Evolutionary conservation across 2,888 invertebrate genomes (phyloP).

Genomic region (Heliconius ismenius): DNA sequence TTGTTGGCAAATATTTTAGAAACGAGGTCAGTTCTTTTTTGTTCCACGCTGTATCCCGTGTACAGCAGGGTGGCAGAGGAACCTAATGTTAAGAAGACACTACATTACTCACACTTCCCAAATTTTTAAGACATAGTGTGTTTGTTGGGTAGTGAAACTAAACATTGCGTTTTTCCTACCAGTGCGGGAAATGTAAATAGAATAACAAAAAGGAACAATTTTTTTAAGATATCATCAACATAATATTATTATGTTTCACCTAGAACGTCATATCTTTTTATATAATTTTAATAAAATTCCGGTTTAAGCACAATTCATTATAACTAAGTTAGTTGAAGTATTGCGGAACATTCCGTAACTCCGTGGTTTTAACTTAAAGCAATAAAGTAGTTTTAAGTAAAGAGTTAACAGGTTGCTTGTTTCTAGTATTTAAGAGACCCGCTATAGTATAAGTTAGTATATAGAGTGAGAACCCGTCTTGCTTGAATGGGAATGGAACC

Average conservation of each 20-base stretch:
- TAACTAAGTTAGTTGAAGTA: constrained; percentile 17
- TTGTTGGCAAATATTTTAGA: constrained; percentile 18
- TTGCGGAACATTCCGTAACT: constrained; percentile 10
- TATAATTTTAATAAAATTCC: constrained; percentile 1
- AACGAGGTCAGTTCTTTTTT: not conserved
- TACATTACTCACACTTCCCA: too few species aligned
- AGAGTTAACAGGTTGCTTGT: not conserved
- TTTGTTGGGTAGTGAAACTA: not conserved
- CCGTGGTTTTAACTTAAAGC: not conserved
- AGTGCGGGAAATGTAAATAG: not conserved
- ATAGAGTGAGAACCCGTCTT: not conserved
- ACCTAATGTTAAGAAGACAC: too few species aligned
- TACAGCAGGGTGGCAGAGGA: not conserved
- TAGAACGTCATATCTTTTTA: not conserved
- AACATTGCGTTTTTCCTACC: not conserved
- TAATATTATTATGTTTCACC: not conserved
- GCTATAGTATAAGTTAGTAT: not conserved
- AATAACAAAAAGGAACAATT: too few species aligned
- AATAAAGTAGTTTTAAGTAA: constrained; percentile 10
- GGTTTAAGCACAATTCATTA: constrained; percentile 2
- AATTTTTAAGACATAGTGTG: not conserved
- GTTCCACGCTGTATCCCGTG: not conserved
- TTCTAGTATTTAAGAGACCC: not conserved
- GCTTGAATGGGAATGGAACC: too few species aligned
- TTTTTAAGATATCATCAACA: too few species aligned